phyloP scores from a whole-genome alignment of 2,797 vertebrate species.

The Hozukius guyotensis region DNA sequence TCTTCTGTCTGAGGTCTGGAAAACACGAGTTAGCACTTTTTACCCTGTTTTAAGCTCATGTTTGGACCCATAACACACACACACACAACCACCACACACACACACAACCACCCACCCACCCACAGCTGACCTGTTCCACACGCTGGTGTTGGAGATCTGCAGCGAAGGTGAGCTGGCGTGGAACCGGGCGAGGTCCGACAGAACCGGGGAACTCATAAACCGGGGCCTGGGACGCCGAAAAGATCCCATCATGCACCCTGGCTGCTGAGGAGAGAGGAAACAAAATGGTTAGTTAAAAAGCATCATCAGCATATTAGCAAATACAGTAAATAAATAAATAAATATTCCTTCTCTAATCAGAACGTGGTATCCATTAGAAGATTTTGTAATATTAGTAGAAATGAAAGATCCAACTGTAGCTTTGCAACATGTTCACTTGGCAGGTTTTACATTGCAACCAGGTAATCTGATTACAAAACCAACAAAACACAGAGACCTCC shows the following conservation, averaged over 20 bases:
- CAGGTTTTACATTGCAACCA: too few species aligned
- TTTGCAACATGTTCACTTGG: neutral
- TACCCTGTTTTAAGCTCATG: neutral
- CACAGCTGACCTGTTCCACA: constrained; percentile 88
- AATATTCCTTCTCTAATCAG: neutral
- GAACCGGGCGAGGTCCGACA: constrained; percentile 93
- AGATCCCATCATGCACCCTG: constrained; percentile 88
- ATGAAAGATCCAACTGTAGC: neutral
- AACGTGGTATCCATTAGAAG: neutral
- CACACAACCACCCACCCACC: too few species aligned
- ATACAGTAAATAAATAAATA: too few species aligned
- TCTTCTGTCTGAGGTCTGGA: neutral
- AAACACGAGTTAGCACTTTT: neutral
- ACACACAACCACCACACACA: too few species aligned
- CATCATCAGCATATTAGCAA: neutral
- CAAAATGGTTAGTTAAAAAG: neutral
- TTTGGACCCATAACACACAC: constrained; percentile 25
- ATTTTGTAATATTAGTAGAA: neutral
- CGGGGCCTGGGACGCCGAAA: constrained; percentile 91
- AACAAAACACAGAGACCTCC: too few species aligned
- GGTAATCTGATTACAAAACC: too few species aligned
- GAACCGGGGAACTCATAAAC: constrained; percentile 96
- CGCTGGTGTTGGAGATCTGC: constrained; percentile 90
- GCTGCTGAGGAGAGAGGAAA: constrained; percentile 22
- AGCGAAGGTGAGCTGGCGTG: constrained; percentile 87